Evolutionary conservation across 2,888 invertebrate species (phyloP).

Genomic region (Anticlea derivata): DNA sequence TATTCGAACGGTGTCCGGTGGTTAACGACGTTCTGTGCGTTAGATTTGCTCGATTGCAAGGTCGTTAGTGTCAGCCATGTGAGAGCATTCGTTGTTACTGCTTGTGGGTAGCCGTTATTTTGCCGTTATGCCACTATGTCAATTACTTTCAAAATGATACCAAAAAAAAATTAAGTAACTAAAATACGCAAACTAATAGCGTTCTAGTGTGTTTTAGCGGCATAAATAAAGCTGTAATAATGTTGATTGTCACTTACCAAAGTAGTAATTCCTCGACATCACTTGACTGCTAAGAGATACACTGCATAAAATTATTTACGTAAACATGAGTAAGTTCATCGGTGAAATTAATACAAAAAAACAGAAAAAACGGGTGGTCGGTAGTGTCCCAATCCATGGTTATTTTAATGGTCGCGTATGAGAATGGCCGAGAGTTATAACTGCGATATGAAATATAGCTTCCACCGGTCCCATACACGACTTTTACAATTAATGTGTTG

Average conservation of each 20-base stretch:
- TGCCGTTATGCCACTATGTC: slow-evolving; percentile 79
- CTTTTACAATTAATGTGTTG: slow-evolving; percentile 56
- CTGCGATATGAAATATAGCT: slow-evolving; percentile 6
- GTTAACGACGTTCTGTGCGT: slow-evolving; percentile 10
- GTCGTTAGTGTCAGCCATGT: slow-evolving; percentile 53
- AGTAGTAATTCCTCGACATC: slow-evolving; percentile 24
- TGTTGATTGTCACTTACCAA: slow-evolving; percentile 33
- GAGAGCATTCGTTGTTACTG: slow-evolving; percentile 47
- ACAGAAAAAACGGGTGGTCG: slow-evolving; percentile 31
- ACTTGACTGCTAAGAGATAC: slow-evolving; percentile 40
- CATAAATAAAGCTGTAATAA: slow-evolving; percentile 31
- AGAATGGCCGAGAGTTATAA: slow-evolving; percentile 16
- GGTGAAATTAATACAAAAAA: slow-evolving; percentile 35
- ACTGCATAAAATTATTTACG: slow-evolving; percentile 40
- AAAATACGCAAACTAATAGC: slow-evolving; percentile 44
- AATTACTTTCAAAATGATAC: slow-evolving; percentile 42
- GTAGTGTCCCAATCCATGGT: slow-evolving; percentile 37
- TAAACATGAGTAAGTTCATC: slow-evolving; percentile 33
- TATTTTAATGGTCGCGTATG: slow-evolving; percentile 34
- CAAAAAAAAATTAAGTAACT: slow-evolving; percentile 45
- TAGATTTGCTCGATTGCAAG: slow-evolving; percentile 11
- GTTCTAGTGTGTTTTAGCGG: slow-evolving; percentile 33
- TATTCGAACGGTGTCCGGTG: slow-evolving; percentile 18
- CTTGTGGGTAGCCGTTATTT: slow-evolving; percentile 55
- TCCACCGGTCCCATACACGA: slow-evolving; percentile 41